These are phyloP conservation scores for Numenius arquata DNA, from an alignment of 2,113 vertebrate species.

Conservation along the genomic window DNA sequence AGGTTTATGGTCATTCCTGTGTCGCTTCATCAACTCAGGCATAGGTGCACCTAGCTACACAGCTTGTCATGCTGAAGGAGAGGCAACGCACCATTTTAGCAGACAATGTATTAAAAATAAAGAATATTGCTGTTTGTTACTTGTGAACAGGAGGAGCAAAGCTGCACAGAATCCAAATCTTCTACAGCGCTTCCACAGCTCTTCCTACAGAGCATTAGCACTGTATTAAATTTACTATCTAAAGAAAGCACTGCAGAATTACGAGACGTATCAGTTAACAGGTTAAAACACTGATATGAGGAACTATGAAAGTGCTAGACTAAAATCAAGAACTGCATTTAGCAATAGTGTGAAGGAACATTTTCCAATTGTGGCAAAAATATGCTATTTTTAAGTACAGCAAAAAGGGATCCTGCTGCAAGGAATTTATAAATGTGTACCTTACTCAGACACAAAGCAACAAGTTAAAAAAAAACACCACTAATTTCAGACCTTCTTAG, in stretches of 20 bases:
- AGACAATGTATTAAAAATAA: not conserved
- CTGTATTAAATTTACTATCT: not conserved
- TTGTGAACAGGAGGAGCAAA: not conserved
- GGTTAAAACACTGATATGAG: not conserved
- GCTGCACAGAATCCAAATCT: not conserved
- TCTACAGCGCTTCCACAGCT: not conserved
- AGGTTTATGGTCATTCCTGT: accelerated
- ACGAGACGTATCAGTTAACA: not conserved
- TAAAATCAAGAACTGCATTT: not conserved
- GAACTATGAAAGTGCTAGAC: not conserved
- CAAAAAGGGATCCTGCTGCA: not conserved
- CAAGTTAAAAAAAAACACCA: not conserved
- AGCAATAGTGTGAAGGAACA: not conserved
- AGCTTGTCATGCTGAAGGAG: not conserved
- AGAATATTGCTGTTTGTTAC: not conserved
- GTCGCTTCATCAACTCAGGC: accelerated
- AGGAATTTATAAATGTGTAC: not conserved
- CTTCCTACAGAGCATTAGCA: not conserved
- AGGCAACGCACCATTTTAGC: not conserved
- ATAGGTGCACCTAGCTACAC: too few relatives aligned
- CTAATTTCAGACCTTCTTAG: not conserved
- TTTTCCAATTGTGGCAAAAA: not conserved
- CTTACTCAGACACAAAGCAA: not conserved
- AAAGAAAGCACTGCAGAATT: not conserved
- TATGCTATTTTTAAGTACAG: not conserved